These are phyloP conservation scores for Drosophila saltans DNA, from an alignment of 1,140 invertebrate species.

Conservation along the genomic window DNA sequence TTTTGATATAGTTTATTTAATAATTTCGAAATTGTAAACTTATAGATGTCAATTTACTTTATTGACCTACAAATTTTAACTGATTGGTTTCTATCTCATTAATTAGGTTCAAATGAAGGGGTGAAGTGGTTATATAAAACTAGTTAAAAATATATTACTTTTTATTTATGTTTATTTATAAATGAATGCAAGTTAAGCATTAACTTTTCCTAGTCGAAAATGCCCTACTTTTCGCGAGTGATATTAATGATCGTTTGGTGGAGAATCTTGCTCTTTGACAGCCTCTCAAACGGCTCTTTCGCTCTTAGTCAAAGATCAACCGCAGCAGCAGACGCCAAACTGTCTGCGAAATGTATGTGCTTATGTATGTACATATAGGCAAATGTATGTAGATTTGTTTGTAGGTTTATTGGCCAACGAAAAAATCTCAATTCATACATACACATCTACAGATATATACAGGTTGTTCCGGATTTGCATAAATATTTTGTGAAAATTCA, in stretches of 20 bases:
- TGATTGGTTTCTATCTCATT: too few relatives aligned
- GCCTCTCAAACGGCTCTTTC: neutral
- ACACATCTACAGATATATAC: slow-evolving; percentile 4
- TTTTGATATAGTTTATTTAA: too few relatives aligned
- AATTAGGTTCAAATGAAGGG: too few relatives aligned
- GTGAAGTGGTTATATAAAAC: too few relatives aligned
- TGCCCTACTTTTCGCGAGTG: neutral
- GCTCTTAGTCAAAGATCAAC: neutral
- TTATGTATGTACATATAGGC: neutral
- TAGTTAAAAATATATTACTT: too few relatives aligned
- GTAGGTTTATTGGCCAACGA: slow-evolving; percentile 1
- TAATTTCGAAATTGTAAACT: too few relatives aligned
- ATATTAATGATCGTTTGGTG: neutral
- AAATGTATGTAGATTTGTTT: neutral
- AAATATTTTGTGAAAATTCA: slow-evolving; percentile 31
- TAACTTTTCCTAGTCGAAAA: neutral
- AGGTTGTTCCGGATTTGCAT: slow-evolving; percentile 43
- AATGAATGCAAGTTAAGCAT: too few relatives aligned
- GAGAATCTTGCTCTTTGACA: neutral
- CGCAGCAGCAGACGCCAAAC: slow-evolving; percentile 46
- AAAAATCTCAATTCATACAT: slow-evolving; percentile 22
- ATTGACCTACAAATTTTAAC: too few relatives aligned
- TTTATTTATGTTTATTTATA: too few relatives aligned
- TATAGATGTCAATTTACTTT: too few relatives aligned
- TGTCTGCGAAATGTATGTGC: slow-evolving; percentile 44